Evolutionary conservation across 2,113 vertebrate species (phyloP).

Genomic region (Alethe castanea): DNA sequence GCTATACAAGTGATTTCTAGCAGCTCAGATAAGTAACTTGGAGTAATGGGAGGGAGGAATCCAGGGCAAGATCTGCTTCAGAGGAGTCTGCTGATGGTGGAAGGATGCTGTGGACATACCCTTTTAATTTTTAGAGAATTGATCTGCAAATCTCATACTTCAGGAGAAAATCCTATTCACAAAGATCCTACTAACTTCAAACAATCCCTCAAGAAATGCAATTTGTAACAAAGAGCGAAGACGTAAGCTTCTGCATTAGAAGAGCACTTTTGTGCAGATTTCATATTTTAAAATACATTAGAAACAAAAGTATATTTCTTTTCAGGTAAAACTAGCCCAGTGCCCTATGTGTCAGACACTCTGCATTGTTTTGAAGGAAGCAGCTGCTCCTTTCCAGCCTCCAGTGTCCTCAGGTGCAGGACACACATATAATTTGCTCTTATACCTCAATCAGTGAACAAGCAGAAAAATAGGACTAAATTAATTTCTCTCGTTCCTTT

Average conservation of each 20-base stretch:
- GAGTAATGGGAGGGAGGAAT: neutral
- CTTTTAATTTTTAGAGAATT: neutral
- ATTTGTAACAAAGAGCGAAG: neutral
- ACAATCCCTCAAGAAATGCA: neutral
- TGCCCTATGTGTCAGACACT: neutral
- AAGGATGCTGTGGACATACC: neutral
- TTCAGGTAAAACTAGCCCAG: neutral
- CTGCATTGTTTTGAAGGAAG: neutral
- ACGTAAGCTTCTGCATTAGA: neutral
- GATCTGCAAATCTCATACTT: neutral
- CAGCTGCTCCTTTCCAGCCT: neutral
- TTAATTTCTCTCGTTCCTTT: conserved; percentile 61
- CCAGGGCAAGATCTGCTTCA: neutral
- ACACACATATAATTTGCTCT: conserved; percentile 45
- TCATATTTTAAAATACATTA: neutral
- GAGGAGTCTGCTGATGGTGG: neutral
- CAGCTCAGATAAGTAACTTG: neutral
- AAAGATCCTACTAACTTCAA: neutral
- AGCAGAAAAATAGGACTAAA: conserved; percentile 74
- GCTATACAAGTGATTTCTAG: neutral
- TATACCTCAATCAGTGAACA: conserved; percentile 54
- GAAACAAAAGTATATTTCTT: neutral
- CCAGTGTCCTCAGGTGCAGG: conserved; percentile 72
- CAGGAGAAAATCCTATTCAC: neutral
- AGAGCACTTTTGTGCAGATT: neutral